phyloP scores from a whole-genome alignment of 2,797 vertebrate genomes.

The Cyclura pinguis region DNA sequence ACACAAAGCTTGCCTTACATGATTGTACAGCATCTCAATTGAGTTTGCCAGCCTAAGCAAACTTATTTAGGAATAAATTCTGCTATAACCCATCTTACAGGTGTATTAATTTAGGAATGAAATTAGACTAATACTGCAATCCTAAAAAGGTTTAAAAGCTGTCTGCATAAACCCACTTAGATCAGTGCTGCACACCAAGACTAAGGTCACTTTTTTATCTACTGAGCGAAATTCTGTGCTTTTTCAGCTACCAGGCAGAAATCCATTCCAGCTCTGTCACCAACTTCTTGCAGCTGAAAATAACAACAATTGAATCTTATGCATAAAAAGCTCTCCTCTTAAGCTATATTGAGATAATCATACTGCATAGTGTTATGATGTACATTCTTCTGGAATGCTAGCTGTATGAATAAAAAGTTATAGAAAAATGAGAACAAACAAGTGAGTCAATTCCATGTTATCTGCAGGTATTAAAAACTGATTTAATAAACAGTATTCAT shows the following conservation, averaged over 20 bases:
- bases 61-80: background rate
- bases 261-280: background rate
- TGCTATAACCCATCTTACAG: background rate
- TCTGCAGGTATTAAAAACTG: background rate
- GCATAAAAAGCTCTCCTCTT: background rate
- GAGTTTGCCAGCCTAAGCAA: background rate
- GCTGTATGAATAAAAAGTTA: background rate
- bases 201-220: background rate
- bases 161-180: background rate
- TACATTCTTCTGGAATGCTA: constrained; percentile 6
- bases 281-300: background rate
- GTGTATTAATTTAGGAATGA: background rate
- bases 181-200: background rate
- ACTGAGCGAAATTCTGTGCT: background rate
- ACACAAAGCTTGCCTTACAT: background rate
- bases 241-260: background rate
- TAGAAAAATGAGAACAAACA: background rate
- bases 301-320: background rate
- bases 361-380: background rate
- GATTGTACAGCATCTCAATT: background rate
- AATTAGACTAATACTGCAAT: background rate
- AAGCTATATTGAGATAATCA: background rate
- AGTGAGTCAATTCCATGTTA: background rate
- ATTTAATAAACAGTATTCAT: background rate
- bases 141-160: background rate